These are phyloP conservation scores for Zaprionus tsacasi DNA, from an alignment of 1,140 invertebrate species.

Conservation along the genomic window DNA sequence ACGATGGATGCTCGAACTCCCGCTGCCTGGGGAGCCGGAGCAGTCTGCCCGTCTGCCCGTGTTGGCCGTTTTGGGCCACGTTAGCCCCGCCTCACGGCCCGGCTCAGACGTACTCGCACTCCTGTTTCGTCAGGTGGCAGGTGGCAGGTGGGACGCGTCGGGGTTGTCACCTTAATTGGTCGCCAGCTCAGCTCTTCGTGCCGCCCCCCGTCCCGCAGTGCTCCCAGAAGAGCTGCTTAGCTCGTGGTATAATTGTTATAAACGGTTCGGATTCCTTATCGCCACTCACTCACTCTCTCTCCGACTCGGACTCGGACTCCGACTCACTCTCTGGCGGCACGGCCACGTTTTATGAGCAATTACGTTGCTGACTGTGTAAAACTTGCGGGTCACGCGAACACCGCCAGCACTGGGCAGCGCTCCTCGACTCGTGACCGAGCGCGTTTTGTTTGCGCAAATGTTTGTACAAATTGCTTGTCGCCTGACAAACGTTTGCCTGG, in stretches of 20 bases:
- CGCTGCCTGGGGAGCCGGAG: constrained; percentile 4
- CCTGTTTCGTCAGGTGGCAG: not conserved
- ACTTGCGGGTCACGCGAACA: constrained; percentile 67
- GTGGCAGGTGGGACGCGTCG: not conserved
- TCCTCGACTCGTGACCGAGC: constrained; percentile 37
- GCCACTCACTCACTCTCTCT: constrained; percentile 3
- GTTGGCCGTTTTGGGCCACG: not conserved
- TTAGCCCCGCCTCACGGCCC: not conserved
- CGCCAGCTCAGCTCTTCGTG: not conserved
- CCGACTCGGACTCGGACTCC: too few species aligned
- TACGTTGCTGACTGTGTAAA: constrained; percentile 70
- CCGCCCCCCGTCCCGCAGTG: not conserved
- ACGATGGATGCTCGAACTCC: constrained; percentile 1
- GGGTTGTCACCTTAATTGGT: constrained; percentile 7
- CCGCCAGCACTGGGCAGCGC: not conserved
- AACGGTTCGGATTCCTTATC: constrained; percentile 39
- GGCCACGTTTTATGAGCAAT: constrained; percentile 66
- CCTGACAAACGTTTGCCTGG: constrained; percentile 31
- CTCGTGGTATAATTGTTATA: constrained; percentile 46
- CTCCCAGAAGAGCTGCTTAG: constrained; percentile 23
- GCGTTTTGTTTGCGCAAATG: constrained; percentile 68
- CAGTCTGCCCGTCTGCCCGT: not conserved
- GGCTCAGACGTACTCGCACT: constrained; percentile 1
- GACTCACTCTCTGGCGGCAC: constrained; percentile 6
- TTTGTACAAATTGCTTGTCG: constrained; percentile 75